Conservation (phyloP, 2,113 vertebrate genomes). For the Neopipo cinnamomea region DNA sequence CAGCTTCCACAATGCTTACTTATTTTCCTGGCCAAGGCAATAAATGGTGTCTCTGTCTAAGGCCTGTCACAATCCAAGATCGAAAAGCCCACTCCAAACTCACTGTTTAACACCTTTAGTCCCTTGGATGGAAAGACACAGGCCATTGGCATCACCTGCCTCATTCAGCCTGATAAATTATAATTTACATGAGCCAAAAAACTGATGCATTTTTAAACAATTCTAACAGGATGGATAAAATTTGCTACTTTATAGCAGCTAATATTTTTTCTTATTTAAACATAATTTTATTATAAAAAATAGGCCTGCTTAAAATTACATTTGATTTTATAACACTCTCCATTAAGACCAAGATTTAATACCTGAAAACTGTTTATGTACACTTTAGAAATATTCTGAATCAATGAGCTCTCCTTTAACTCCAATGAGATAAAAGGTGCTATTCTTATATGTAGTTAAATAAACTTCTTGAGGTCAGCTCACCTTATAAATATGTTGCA, state of each 20-base stretch:
- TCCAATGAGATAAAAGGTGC: constrained; percentile 57
- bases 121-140: background rate
- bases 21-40: background rate
- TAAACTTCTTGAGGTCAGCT: constrained; percentile 54
- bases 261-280: constrained; percentile 49
- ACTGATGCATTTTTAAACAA: constrained; percentile 41
- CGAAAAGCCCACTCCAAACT: background rate
- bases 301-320: constrained; percentile 44
- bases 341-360: constrained; percentile 51
- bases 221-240: constrained; percentile 10
- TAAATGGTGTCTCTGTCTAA: background rate
- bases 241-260: constrained; percentile 28
- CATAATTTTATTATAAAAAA: constrained; percentile 39
- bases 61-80: background rate
- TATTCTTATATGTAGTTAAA: constrained; percentile 34
- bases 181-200: background rate
- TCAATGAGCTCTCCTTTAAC: constrained; percentile 48
- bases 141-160: background rate
- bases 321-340: constrained; percentile 57
- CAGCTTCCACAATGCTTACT: background rate
- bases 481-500: constrained; percentile 66
- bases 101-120: background rate
- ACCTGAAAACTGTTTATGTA: constrained; percentile 52
- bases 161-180: constrained; percentile 10
- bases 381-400: constrained; percentile 51